Percentiles rank a stretch among this genome's conserved stretches.
These are phyloP conservation scores for Melanotaenia maccullochi DNA, from an alignment of 2,797 vertebrate species.

Conservation along the genomic window DNA sequence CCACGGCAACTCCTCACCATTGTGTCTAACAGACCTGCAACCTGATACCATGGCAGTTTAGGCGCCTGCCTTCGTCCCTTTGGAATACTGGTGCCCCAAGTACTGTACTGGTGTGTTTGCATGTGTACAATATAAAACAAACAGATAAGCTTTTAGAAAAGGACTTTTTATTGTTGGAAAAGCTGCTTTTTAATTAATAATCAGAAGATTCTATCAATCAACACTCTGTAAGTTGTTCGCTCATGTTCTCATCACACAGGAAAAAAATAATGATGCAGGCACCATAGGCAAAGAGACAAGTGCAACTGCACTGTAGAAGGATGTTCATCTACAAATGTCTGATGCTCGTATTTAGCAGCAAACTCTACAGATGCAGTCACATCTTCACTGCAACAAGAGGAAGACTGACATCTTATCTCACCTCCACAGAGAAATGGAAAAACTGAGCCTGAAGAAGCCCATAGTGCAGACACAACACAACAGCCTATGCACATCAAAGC, in stretches of 20 bases:
- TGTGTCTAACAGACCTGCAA: constrained; percentile 79
- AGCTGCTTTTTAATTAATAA: background rate
- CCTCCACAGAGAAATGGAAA: constrained; percentile 70
- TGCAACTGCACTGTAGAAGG: constrained; percentile 8
- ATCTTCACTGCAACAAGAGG: constrained; percentile 60
- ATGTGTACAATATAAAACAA: constrained; percentile 6
- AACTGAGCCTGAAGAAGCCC: constrained; percentile 67
- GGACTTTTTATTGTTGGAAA: background rate
- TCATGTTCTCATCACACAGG: constrained; percentile 2
- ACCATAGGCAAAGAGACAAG: constrained; percentile 26
- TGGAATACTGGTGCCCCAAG: constrained; percentile 56
- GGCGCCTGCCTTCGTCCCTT: constrained; percentile 67
- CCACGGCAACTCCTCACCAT: constrained; percentile 76
- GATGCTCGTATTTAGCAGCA: constrained; percentile 48
- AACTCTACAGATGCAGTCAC: constrained; percentile 43
- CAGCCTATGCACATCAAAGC: constrained; percentile 79
- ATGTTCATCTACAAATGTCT: constrained; percentile 39
- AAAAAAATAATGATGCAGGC: constrained; percentile 12
- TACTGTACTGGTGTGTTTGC: constrained; percentile 22
- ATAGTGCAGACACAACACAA: constrained; percentile 77
- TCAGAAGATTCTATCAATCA: background rate
- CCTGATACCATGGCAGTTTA: constrained; percentile 68
- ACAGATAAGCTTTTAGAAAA: background rate
- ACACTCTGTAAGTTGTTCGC: constrained; percentile 4
- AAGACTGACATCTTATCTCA: constrained; percentile 74